Conservation (phyloP, 2,113 vertebrate genomes). For the Willisornis vidua region DNA sequence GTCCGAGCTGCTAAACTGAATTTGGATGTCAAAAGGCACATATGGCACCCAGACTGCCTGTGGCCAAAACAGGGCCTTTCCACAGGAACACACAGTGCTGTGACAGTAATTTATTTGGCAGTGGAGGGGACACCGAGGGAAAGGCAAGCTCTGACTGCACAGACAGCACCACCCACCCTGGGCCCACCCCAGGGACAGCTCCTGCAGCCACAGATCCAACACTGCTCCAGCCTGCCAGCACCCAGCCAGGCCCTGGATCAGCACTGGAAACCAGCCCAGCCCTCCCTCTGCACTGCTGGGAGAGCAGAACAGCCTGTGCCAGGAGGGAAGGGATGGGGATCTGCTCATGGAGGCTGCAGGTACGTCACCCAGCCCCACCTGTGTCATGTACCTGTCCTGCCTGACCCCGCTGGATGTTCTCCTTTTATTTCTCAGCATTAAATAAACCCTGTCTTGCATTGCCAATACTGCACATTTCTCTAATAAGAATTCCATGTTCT, state of each 20-base stretch:
- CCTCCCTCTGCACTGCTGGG: neutral
- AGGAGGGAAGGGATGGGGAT: neutral
- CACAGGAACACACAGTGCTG: neutral
- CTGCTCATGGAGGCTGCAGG: neutral
- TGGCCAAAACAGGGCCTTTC: neutral
- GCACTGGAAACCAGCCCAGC: rapidly evolving
- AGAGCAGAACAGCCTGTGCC: neutral
- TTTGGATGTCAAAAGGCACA: neutral
- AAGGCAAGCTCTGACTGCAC: neutral
- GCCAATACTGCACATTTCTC: neutral
- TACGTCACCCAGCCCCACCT: neutral
- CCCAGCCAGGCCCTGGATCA: neutral
- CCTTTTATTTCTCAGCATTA: neutral
- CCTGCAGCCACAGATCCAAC: neutral
- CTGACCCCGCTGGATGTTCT: neutral
- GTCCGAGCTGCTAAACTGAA: neutral
- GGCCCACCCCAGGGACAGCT: neutral
- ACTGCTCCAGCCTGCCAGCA: neutral
- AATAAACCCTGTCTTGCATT: neutral
- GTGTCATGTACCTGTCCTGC: neutral
- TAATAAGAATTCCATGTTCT: neutral
- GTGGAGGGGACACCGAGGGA: neutral
- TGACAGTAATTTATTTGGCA: neutral
- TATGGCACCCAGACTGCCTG: neutral
- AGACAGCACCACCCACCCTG: rapidly evolving